Base-by-base conservation (phyloP, 1,140 invertebrate species). In the Sycophaga agraensis region DNA sequence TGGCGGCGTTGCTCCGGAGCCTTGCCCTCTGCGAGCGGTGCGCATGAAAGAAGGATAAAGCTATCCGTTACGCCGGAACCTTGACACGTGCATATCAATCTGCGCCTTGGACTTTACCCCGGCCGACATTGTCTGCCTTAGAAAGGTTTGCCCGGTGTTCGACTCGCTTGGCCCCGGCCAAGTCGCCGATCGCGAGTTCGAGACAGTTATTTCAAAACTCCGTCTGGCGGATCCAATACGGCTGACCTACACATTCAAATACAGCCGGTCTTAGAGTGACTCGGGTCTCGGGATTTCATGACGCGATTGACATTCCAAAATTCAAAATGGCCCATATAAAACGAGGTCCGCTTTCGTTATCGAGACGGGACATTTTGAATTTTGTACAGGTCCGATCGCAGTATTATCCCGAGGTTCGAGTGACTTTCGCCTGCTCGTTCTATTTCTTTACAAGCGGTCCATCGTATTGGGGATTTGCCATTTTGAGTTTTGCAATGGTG, bases 1-100 rank as follows among this genome's bases (percentile, higher is more conserved):
- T 87, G 86, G 70, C 88, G 67, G 51, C 88, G 83, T 63, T 87
- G 88, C 4, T 83, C 2, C 37, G 53, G 14, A 6, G n/a, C 2
- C 11, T 63, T 63, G 45, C 46, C 49, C 22, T 63, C 61, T 63
- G 28, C 26, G 19, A 59, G 21, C 22, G 16, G 16, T 26, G 16
- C 49, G 49, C 21, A 46, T 6, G 43, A 35, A 54, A 54, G 22
- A 54, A n/a, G n/a, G n/a, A n/a, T n/a, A n/a, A n/a, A n/a, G n/a
- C n/a, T n/a, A n/a, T n/a, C n/a, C n/a, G n/a, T n/a, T n/a, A n/a
- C n/a, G n/a, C n/a, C n/a, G n/a, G n/a, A n/a, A n/a, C n/a, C n/a
- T n/a, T n/a, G n/a, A n/a, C n/a, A n/a, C n/a, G n/a, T n/a, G n/a
- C n/a, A n/a, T n/a, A n/a, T n/a, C n/a, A n/a, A n/a, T n/a, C n/a